Evolutionary conservation across 2,888 invertebrate species (phyloP), one percentile per base, ranked within the genome.

Genomic region (Erpobdella octoculata): DNA sequence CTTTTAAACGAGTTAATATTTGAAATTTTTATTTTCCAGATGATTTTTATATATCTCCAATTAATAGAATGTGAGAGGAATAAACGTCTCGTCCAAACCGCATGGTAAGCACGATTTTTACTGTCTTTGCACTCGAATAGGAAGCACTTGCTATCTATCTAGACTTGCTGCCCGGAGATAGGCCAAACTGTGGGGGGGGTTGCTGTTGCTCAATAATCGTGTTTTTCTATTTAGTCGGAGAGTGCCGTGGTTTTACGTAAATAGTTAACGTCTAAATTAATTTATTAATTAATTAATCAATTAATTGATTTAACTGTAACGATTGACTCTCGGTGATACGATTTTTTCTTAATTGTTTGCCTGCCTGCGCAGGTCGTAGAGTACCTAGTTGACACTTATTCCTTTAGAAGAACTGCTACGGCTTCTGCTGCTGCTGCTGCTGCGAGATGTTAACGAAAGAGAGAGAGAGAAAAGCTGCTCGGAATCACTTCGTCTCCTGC

Each of bases 41-140:
- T 84, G 61, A 85, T 86, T 83, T 94, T 96, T 28, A 92, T 94
- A 86, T 96, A 95, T 82, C 87, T 97, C 71, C 93, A 95, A 86
- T 89, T 95, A 9, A 84, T 98, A 75, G 90, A 92, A 67, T 90
- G 90, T 79, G 91, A 94, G 80, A 90, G 90, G 80, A 90, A 95
- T 83, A 88, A 89, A 72, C 89, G 89, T 76, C 86, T 98, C 48
- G 92, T 96, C 88, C 97, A 98, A 83, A 89, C 90, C 83, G 90
- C 97, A 2, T 98, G 98, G 97, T 88, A 82, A 72, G 76, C 41
- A 70, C 38, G 67, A 53, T 70, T n/a, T n/a, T 69, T 70, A 71
- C 70, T 48, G 65, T 71, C 2, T 53, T 53, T 18, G 5, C 21
- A 25, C 53, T 53, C 53, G 53, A 53, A 25, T 53, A 53, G n/a